Base-by-base conservation (phyloP, 2,888 invertebrate species). In the Dicyrtomina minuta region DNA sequence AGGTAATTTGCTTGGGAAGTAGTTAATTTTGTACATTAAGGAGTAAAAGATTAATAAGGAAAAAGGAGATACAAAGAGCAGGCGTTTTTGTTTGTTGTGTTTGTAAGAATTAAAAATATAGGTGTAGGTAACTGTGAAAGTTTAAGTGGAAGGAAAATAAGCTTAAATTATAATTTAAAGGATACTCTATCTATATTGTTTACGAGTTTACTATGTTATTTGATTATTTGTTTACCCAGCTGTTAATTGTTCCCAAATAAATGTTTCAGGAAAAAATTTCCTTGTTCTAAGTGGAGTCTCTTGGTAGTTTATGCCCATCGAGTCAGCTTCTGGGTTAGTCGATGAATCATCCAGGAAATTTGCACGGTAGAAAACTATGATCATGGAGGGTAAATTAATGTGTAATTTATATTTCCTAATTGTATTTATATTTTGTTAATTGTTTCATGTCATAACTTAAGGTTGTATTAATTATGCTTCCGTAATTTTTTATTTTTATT, bases 241-340 rank as follows among this genome's bases (percentile, higher is more conserved):
- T 72, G 86, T 84, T 75, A 84, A 82, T 80, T 84, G 84, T 77
- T 86, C 84, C 87, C 87, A 89, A 77, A 89, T 83, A 89, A 89
- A 90, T 62, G 89, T 89, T 84, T 90, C 89, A 46, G 88, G 88
- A 81, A 90, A 90, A 81, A 86, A 83, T 81, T 86, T 87, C 79
- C 89, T 84, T 55, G 87, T 82, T 79, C 79, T 79, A 67, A 73
- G 33, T 41, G 75, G 65, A 43, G 73, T 66, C 22, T 73, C 74
- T 69, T 66, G 67, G 33, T 27, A 58, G 65, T 71, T 69, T 73
- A 74, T 8, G 69, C 74, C 55, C 70, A 70, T 64, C 66, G 70
- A 71, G 70, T 72, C 71, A 66, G 79, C 80, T 76, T 78, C 71
- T 71, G 74, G 60, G 67, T 72, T 68, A 76, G 71, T 69, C 43